Evolutionary conservation across 1,140 invertebrate species (phyloP).

Genomic region (Halictus rubicundus): DNA sequence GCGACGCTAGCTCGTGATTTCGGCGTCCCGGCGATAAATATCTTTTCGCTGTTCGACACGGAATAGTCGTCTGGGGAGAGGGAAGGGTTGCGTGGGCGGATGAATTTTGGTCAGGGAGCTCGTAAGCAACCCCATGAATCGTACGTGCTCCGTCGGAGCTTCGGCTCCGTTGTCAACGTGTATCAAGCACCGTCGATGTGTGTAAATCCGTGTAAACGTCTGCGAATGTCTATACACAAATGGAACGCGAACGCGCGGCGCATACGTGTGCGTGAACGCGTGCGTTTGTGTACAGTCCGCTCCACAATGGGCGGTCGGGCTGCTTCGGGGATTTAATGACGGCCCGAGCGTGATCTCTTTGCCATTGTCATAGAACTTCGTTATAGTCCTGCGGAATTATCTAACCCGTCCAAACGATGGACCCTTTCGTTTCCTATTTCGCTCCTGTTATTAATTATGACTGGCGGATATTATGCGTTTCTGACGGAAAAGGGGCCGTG

Average conservation of each 20-base stretch:
- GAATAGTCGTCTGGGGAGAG: conserved; percentile 54
- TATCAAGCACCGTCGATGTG: conserved; percentile 7
- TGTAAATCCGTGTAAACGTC: conserved; percentile 21
- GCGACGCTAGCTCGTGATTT: conserved; percentile 14
- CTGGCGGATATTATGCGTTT: too few relatives aligned
- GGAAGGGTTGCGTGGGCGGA: conserved; percentile 48
- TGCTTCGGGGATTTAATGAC: background rate
- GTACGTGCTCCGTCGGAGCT: conserved; percentile 56
- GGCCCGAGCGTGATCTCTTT: background rate
- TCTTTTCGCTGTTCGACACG: conserved; percentile 34
- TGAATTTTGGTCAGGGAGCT: conserved; percentile 66
- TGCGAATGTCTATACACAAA: too few relatives aligned
- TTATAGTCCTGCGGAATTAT: background rate
- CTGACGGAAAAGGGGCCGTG: too few relatives aligned
- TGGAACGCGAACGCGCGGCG: too few relatives aligned
- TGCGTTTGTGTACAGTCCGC: conserved; percentile 25
- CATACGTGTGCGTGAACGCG: background rate
- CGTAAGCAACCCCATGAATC: conserved; percentile 66
- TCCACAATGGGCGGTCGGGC: background rate
- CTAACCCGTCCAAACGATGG: too few relatives aligned
- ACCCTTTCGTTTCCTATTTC: too few relatives aligned
- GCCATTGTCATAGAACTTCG: background rate
- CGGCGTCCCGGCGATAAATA: conserved; percentile 24
- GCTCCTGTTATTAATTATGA: too few relatives aligned
- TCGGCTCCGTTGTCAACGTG: conserved; percentile 37